Conservation (phyloP, 2,888 invertebrate species). For the Hypercompe scribonia region DNA sequence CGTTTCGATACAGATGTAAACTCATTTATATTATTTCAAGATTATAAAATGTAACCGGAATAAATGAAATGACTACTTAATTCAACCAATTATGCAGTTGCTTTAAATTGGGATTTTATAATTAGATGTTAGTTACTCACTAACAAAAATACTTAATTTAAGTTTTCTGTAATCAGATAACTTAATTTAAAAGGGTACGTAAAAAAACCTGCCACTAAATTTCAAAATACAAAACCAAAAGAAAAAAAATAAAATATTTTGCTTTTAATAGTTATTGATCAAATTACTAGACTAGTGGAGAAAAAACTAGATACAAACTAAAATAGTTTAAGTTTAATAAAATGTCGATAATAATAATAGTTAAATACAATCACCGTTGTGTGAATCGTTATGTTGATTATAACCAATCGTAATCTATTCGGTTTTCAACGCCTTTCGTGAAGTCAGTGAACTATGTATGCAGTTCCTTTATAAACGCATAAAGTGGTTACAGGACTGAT, state of each 20-base stretch:
- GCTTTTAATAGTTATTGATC: neutral
- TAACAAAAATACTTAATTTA: too few species aligned
- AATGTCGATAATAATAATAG: neutral
- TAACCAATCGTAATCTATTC: neutral
- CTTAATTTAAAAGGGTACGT: too few species aligned
- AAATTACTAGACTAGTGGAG: neutral
- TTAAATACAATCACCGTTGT: neutral
- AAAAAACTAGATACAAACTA: neutral
- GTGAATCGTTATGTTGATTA: neutral
- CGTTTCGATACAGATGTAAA: neutral
- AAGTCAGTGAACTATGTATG: neutral
- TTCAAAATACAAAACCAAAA: neutral
- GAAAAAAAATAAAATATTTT: too few species aligned
- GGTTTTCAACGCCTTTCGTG: neutral
- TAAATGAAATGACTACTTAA: neutral
- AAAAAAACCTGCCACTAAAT: neutral
- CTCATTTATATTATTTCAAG: neutral
- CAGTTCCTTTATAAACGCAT: constrained; percentile 4
- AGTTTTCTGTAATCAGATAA: too few species aligned
- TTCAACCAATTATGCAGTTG: neutral
- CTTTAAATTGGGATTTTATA: too few species aligned
- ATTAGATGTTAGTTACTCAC: too few species aligned
- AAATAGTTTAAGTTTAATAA: neutral
- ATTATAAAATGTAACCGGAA: neutral
- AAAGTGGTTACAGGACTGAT: constrained; percentile 45